Base-by-base conservation (phyloP, 2,888 invertebrate species). In the Sesamia inferens region DNA sequence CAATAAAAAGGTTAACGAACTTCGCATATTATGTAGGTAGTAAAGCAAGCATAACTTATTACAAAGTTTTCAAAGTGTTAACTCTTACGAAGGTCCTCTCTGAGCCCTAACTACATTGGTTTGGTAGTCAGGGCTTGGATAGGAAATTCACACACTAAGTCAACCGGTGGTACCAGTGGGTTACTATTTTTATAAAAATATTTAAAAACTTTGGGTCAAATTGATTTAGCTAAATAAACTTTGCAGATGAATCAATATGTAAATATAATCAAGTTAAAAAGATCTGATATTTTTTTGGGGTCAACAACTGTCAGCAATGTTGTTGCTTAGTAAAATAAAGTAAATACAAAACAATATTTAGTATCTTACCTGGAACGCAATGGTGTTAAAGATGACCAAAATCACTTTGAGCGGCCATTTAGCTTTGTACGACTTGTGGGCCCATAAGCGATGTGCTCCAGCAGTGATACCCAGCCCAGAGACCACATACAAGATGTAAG, bases 371-470 rank as follows among this genome's bases (percentile, higher is more conserved):
- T 99, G 99, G 95, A 99, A 99, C 65, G 99, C 99, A 63, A 99
- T 92, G 0, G 99, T 98, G 93, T 99, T 99, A 95, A 98, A 98
- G 64, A 98, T 86, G 55, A 98, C 97, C 75, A 99, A 96, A 55
- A 99, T 94, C 11, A 99, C 87, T 85, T 98, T 97, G 8, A 99
- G 96, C 0, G 99, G 99, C 97, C 98, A 97, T 93, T 97, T 99
- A 11, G 99, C 99, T 96, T 99, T 99, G 96, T 99, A 99, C 0
- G 99, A 97, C 89, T 98, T 97, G 95, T 99, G 99, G 1, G 99
- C 97, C 99, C 99, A 99, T 48, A 99, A 97, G 87, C 99, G 97
- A 94, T 99, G 99, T 4, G 99, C 99, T 44, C 99, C 99, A 31
- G 99, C 99, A 22, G 99, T 99, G 82, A 99, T 98, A 24, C 99